Evolutionary conservation across 2,888 invertebrate species (phyloP).

Genomic region (Ophioninae sp.): DNA sequence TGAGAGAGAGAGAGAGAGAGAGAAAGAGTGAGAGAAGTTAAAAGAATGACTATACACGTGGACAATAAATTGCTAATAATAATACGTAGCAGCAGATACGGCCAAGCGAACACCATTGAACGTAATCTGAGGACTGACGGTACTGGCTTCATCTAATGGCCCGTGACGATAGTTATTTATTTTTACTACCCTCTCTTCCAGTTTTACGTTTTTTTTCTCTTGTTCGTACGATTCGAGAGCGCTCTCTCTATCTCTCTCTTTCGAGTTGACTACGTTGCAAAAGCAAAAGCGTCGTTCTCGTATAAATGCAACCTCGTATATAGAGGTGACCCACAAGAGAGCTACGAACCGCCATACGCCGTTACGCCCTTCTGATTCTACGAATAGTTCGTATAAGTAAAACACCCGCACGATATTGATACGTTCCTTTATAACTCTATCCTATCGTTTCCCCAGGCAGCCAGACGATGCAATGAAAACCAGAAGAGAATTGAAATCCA

Average conservation of each 20-base stretch:
- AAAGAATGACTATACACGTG: conserved; percentile 11
- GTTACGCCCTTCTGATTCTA: conserved; percentile 9
- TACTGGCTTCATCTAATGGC: conserved; percentile 54
- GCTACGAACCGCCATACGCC: neutral
- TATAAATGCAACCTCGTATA: neutral
- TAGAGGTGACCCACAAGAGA: neutral
- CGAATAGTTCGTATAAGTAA: neutral
- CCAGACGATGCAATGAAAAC: conserved; percentile 41
- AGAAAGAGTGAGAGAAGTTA: neutral
- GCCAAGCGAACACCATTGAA: conserved; percentile 27
- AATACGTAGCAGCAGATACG: conserved; percentile 1
- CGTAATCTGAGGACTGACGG: conserved; percentile 54
- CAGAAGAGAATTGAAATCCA: conserved; percentile 43
- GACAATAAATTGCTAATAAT: conserved; percentile 25
- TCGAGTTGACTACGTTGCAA: neutral
- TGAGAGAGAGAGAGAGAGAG: neutral
- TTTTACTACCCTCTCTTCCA: conserved; percentile 50
- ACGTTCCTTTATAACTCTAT: conserved; percentile 12
- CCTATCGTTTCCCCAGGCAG: conserved; percentile 18
- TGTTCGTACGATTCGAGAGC: neutral
- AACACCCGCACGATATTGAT: neutral
- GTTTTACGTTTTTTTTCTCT: conserved; percentile 15
- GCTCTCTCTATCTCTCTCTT: neutral
- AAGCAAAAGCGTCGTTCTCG: neutral
- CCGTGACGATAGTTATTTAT: conserved; percentile 55